A percentile compares a stretch with the other conserved stretches of the same genome.
phyloP scores from a whole-genome alignment of 2,797 vertebrate species.

The Hylomyscus alleni region DNA sequence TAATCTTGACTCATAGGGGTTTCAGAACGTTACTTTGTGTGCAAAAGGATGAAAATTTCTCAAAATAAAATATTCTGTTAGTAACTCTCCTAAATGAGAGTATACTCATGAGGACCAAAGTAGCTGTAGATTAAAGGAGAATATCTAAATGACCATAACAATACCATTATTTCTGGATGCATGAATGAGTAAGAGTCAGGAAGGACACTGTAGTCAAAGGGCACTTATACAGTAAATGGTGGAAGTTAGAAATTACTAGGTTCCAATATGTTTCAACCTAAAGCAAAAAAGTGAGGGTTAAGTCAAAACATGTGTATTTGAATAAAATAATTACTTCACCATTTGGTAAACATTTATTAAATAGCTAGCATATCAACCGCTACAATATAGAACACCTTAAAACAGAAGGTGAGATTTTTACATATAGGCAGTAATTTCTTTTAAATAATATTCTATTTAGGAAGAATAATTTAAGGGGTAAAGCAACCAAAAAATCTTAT shows the following conservation, averaged over 20 bases:
- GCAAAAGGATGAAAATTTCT: neutral
- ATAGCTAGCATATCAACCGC: neutral
- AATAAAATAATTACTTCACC: neutral
- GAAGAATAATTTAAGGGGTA: conserved; percentile 12
- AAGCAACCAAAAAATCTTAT: neutral
- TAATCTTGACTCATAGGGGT: neutral
- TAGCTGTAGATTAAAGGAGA: neutral
- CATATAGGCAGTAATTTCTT: conserved; percentile 9
- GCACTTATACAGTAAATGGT: neutral
- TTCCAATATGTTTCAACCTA: neutral
- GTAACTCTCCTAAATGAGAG: neutral
- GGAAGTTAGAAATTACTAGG: neutral
- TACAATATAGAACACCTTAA: neutral
- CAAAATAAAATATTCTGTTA: conserved; percentile 28
- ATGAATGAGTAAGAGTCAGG: neutral
- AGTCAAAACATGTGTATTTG: neutral
- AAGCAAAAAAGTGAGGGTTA: conserved; percentile 7
- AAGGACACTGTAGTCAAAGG: neutral
- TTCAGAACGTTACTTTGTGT: conserved; percentile 29
- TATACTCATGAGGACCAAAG: neutral
- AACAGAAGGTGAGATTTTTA: neutral
- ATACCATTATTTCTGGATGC: neutral
- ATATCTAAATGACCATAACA: neutral
- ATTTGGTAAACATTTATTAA: conserved; percentile 16
- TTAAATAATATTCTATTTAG: neutral